A percentile compares a stretch with the other conserved stretches of the same genome.
These are phyloP conservation scores for Radopholus similis DNA, from an alignment of 1,140 invertebrate species.

Conservation along the genomic window DNA sequence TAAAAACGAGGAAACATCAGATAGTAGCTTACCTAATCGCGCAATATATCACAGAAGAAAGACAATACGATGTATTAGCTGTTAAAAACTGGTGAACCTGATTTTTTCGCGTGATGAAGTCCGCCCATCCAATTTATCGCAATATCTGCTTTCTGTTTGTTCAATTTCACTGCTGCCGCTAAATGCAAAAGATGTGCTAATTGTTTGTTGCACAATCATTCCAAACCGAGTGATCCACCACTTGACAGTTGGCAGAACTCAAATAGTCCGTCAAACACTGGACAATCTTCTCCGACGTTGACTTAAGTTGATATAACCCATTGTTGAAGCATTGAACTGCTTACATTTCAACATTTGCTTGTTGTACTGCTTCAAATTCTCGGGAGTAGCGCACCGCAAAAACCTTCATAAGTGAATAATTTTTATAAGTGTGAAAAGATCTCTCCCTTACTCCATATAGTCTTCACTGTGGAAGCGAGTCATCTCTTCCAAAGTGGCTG, in stretches of 20 bases:
- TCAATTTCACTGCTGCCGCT: slow-evolving; percentile 88
- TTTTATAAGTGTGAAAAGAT: too few relatives aligned
- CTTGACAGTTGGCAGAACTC: slow-evolving; percentile 96
- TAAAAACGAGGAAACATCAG: neutral
- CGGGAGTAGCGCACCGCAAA: slow-evolving; percentile 88
- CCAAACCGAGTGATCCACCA: slow-evolving; percentile 82
- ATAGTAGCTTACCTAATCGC: too few relatives aligned
- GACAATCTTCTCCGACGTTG: slow-evolving; percentile 97
- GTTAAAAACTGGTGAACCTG: too few relatives aligned
- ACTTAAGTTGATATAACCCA: slow-evolving; percentile 65
- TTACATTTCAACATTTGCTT: slow-evolving; percentile 99
- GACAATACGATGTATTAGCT: slow-evolving; percentile 64
- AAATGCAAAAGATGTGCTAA: neutral
- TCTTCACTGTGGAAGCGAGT: slow-evolving; percentile 99
- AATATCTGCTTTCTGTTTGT: slow-evolving; percentile 93
- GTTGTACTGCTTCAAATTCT: slow-evolving; percentile 99
- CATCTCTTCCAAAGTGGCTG: slow-evolving; percentile 99
- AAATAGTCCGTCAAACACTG: slow-evolving; percentile 91
- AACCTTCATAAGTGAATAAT: too few relatives aligned
- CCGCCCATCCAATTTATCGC: slow-evolving; percentile 98
- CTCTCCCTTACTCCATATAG: slow-evolving; percentile 92
- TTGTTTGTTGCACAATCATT: neutral
- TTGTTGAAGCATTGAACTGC: neutral
- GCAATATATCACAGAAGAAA: too few relatives aligned
- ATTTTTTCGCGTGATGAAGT: slow-evolving; percentile 96